Percentiles rank a stretch among this genome's conserved stretches.
phyloP scores from a whole-genome alignment of 2,797 vertebrate genomes.

The Parauchenoglanis punctatus region DNA sequence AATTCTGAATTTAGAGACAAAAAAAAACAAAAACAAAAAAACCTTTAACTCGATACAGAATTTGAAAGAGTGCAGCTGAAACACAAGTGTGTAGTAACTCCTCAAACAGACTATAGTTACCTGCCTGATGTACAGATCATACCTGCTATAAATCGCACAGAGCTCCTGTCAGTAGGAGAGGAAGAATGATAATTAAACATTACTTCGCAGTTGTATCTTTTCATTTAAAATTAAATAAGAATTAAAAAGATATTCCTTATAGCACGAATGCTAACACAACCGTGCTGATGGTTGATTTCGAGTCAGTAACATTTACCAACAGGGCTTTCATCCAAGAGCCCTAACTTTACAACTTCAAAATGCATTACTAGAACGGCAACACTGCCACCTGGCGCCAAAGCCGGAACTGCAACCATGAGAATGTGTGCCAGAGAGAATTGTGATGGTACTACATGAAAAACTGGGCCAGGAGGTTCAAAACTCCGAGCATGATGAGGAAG shows the following conservation, averaged over 20 bases:
- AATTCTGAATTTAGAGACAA: not conserved
- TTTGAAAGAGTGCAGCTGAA: not conserved
- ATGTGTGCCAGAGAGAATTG: not conserved
- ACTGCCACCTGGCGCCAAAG: too few species aligned
- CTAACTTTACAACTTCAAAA: not conserved
- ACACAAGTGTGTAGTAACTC: not conserved
- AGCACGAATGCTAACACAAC: not conserved
- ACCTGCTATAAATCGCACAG: too few species aligned
- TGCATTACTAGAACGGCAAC: not conserved
- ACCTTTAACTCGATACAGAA: not conserved
- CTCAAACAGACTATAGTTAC: not conserved
- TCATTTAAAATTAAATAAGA: not conserved
- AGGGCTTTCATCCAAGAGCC: not conserved
- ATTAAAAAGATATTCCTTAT: not conserved
- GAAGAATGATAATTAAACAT: not conserved
- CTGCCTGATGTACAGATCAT: not conserved
- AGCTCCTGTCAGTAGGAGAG: not conserved
- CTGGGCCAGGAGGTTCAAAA: constrained; percentile 88
- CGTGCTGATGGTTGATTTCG: not conserved
- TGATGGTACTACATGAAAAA: constrained; percentile 83
- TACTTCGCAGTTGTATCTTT: not conserved
- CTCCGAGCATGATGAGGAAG: constrained; percentile 85
- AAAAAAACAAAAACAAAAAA: not conserved
- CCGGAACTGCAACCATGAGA: not conserved
- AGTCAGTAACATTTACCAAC: constrained; percentile 4